phyloP scores from a whole-genome alignment of 2,888 invertebrate species.

The Eupsilia transversa region DNA sequence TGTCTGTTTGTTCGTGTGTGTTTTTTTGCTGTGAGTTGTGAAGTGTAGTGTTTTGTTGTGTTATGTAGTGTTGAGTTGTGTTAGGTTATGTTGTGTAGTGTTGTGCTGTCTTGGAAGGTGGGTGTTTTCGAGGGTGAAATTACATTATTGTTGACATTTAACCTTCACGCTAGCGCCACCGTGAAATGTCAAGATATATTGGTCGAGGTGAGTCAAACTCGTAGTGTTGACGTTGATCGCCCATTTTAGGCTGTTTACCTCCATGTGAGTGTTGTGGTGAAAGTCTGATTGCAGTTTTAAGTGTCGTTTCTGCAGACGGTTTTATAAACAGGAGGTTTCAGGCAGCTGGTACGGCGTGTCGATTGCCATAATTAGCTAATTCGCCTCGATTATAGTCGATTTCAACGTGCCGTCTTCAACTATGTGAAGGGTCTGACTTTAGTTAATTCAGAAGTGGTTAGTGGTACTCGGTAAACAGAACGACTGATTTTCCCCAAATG shows the following conservation, averaged over 20 bases:
- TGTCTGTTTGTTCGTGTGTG: no score
- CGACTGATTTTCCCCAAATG: background rate
- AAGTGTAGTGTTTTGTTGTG: no score
- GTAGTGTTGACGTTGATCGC: conserved; percentile 46
- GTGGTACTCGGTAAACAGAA: background rate
- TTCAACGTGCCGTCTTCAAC: background rate
- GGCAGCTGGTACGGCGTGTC: background rate
- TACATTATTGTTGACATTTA: conserved; percentile 48
- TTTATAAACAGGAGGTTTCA: conserved; percentile 8
- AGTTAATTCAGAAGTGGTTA: background rate
- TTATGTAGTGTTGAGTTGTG: no score
- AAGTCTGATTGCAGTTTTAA: conserved; percentile 33
- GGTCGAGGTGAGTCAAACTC: conserved; percentile 21
- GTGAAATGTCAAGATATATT: conserved; percentile 43
- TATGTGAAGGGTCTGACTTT: background rate
- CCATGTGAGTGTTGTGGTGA: background rate
- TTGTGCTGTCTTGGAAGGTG: no score
- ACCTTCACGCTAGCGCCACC: conserved; percentile 18
- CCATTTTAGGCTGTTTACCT: conserved; percentile 30
- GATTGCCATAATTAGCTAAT: background rate
- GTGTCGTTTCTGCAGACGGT: background rate
- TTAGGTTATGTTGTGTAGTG: no score
- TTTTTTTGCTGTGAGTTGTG: no score
- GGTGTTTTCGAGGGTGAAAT: no score
- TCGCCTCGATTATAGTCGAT: background rate